A percentile compares a stretch with the other conserved stretches of the same genome.
Evolutionary conservation across 2,888 invertebrate species (phyloP).

Genomic region (Cinara cedri): DNA sequence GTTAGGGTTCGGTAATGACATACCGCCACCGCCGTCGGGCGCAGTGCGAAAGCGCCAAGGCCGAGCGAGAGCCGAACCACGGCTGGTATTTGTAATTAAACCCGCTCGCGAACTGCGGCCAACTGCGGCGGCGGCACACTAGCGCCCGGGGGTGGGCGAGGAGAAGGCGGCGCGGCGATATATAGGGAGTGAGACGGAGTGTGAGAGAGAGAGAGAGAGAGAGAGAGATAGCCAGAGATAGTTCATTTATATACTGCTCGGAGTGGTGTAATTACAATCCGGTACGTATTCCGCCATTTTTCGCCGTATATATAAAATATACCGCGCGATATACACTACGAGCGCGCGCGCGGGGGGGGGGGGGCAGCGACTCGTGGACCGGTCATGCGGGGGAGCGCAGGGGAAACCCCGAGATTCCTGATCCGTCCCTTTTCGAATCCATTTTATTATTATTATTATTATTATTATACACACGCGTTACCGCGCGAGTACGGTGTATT

Average conservation of each 20-base stretch:
- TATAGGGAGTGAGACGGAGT: no score
- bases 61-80: slow-evolving; percentile 30
- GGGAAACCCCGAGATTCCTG: slow-evolving; percentile 36
- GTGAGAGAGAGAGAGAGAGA: no score
- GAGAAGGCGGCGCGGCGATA: background rate
- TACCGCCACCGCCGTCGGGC: slow-evolving; percentile 24
- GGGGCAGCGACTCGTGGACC: no score
- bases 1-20: slow-evolving; percentile 35
- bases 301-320: background rate
- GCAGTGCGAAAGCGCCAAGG: slow-evolving; percentile 18
- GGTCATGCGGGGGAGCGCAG: background rate
- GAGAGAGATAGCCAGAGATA: background rate
- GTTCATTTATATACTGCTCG: slow-evolving; percentile 43
- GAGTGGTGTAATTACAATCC: slow-evolving; percentile 53
- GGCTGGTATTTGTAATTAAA: slow-evolving; percentile 56
- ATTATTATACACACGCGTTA: slow-evolving; percentile 7
- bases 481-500: no score
- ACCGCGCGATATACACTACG: no score
- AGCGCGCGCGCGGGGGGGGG: no score
- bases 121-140: background rate
- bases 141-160: background rate
- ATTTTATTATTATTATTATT: slow-evolving; percentile 16
- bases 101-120: background rate
- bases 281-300: slow-evolving; percentile 47
- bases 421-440: slow-evolving; percentile 25